Conservation (phyloP, 1,140 invertebrate genomes). For the Ericerus pela region DNA sequence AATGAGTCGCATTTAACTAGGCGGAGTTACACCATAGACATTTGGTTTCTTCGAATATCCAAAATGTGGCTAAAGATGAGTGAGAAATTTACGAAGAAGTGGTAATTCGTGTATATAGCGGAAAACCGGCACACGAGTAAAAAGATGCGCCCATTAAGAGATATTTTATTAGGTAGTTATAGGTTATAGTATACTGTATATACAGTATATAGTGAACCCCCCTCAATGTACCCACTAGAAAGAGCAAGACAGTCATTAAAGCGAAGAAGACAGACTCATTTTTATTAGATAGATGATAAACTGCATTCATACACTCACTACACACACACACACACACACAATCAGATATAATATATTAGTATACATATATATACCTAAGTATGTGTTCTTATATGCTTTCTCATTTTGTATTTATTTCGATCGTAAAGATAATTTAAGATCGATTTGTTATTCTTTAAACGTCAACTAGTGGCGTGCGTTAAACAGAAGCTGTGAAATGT, state of each 20-base stretch:
- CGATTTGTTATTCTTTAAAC: not conserved
- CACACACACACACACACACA: no score
- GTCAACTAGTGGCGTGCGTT: not conserved
- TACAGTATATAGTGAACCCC: no score
- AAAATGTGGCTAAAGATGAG: not conserved
- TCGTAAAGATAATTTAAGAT: not conserved
- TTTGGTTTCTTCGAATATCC: not conserved
- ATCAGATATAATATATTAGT: no score
- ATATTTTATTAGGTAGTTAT: not conserved
- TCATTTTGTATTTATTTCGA: not conserved
- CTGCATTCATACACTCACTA: no score
- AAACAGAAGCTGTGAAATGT: constrained; percentile 3
- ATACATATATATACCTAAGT: no score
- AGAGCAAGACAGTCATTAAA: no score
- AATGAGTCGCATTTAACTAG: not conserved
- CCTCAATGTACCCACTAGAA: no score
- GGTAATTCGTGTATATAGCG: not conserved
- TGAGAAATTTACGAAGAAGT: not conserved
- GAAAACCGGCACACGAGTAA: no score
- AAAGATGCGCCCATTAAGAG: not conserved
- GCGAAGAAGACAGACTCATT: no score
- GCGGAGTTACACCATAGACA: constrained; percentile 9
- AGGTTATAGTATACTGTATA: not conserved
- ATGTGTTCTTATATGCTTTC: no score
- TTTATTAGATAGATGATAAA: no score